phyloP scores from a whole-genome alignment of 1,140 invertebrate genomes.

The Drosophila prosaltans region DNA sequence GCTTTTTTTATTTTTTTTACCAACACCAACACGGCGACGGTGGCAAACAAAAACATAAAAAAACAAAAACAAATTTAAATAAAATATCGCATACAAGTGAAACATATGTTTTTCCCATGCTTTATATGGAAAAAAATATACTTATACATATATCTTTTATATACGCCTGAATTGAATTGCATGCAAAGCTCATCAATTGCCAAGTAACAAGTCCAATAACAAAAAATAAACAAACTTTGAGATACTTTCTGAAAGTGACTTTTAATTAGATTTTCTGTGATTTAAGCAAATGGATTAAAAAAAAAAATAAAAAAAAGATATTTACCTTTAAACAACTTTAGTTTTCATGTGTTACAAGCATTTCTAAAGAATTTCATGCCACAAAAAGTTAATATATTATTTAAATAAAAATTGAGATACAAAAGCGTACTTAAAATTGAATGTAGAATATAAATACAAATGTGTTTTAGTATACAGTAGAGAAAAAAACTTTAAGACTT shows the following conservation, averaged over 20 bases:
- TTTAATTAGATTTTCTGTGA: slow-evolving; percentile 20
- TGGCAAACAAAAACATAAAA: not conserved
- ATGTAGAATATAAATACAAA: no score
- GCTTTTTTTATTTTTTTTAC: slow-evolving; percentile 49
- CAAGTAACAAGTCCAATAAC: slow-evolving; percentile 15
- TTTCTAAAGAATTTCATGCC: not conserved
- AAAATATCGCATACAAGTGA: slow-evolving; percentile 28
- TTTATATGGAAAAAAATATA: slow-evolving; percentile 5
- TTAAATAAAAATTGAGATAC: no score
- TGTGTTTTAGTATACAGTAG: no score
- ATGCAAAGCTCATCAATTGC: slow-evolving; percentile 22
- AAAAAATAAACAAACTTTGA: slow-evolving; percentile 3
- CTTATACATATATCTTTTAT: slow-evolving; percentile 11
- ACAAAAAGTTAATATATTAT: no score
- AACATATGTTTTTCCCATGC: slow-evolving; percentile 21
- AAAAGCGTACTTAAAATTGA: no score
- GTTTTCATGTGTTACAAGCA: no score
- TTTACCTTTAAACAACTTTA: not conserved
- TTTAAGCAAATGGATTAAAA: slow-evolving; percentile 1
- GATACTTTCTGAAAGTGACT: slow-evolving; percentile 7
- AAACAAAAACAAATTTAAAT: slow-evolving; percentile 4
- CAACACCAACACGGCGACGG: slow-evolving; percentile 12
- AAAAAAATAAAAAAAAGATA: not conserved
- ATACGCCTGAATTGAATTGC: slow-evolving; percentile 18
- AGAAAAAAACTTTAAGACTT: no score